Evolutionary conservation across 2,113 vertebrate species (phyloP).

Genomic region (Nerophis ophidion): DNA sequence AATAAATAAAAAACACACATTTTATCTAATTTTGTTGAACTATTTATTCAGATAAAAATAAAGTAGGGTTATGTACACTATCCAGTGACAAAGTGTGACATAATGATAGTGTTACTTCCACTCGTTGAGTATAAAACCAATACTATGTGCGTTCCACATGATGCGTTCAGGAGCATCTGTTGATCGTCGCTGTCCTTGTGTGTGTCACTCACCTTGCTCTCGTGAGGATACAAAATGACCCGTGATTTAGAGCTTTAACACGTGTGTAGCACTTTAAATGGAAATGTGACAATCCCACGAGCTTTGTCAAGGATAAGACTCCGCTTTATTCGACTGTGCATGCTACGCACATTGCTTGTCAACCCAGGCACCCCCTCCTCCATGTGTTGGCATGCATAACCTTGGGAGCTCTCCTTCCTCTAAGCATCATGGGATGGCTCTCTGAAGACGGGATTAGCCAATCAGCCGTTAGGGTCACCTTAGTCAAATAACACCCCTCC

Average conservation of each 20-base stretch:
- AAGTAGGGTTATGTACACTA: too few relatives aligned
- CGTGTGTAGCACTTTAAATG: slow-evolving; percentile 42
- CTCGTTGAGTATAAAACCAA: too few relatives aligned
- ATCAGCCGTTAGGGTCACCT: slow-evolving; percentile 54
- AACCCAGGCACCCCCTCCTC: not conserved
- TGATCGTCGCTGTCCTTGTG: slow-evolving; percentile 9
- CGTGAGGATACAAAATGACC: slow-evolving; percentile 15
- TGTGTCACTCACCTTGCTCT: slow-evolving; percentile 30
- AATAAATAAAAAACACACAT: not conserved
- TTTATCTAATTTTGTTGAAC: too few relatives aligned
- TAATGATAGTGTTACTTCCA: too few relatives aligned
- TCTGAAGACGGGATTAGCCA: slow-evolving; percentile 48
- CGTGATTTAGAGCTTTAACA: slow-evolving; percentile 25
- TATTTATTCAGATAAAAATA: too few relatives aligned
- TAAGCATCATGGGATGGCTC: slow-evolving; percentile 51
- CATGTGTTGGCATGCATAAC: slow-evolving; percentile 43
- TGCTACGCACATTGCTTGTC: slow-evolving; percentile 15
- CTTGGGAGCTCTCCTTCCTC: slow-evolving; percentile 52
- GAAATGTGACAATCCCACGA: slow-evolving; percentile 42
- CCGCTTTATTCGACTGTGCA: slow-evolving; percentile 20
- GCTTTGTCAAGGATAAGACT: slow-evolving; percentile 34
- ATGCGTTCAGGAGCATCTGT: not conserved
- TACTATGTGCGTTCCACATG: not conserved
- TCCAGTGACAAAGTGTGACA: too few relatives aligned
- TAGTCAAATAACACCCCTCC: slow-evolving; percentile 34